Conservation (phyloP, 2,113 vertebrate species). For the Hydrochoerus hydrochaeris region DNA sequence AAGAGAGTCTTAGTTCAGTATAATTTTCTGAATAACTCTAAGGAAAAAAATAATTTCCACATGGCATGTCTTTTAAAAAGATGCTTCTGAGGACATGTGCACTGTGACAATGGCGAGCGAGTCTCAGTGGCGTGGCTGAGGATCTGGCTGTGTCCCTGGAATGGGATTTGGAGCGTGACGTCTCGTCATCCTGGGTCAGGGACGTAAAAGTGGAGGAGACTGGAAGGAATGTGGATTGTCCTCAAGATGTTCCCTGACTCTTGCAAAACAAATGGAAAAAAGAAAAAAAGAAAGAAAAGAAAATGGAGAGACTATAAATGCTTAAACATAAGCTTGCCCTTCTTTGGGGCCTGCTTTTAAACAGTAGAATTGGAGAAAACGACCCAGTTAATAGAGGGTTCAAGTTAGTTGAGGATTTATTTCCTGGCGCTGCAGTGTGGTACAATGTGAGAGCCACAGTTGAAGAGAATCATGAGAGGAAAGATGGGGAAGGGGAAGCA, state of each 20-base stretch:
- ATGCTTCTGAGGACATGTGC: slow-evolving; percentile 18
- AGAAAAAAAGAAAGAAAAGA: neutral
- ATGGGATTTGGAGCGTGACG: neutral
- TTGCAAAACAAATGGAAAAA: slow-evolving; percentile 42
- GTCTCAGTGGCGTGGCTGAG: neutral
- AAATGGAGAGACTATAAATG: neutral
- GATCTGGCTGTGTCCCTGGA: neutral
- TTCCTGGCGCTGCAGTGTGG: neutral
- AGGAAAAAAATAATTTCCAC: neutral
- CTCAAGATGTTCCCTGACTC: slow-evolving; percentile 4
- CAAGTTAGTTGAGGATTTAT: neutral
- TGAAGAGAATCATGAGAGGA: neutral
- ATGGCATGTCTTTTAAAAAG: neutral
- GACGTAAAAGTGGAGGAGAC: neutral
- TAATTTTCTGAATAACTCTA: slow-evolving; percentile 7
- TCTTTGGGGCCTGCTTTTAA: slow-evolving; percentile 46
- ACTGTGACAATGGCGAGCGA: neutral
- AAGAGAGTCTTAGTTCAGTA: neutral
- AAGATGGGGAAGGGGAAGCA: neutral
- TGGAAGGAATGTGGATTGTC: slow-evolving; percentile 40
- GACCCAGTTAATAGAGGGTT: slow-evolving; percentile 37
- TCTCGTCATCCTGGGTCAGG: neutral
- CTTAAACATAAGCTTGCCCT: slow-evolving; percentile 55
- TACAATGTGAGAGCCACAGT: neutral
- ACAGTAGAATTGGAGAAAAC: slow-evolving; percentile 27